These are phyloP conservation scores for Papilio machaon DNA, from an alignment of 1,140 invertebrate species.

Conservation along the genomic window DNA sequence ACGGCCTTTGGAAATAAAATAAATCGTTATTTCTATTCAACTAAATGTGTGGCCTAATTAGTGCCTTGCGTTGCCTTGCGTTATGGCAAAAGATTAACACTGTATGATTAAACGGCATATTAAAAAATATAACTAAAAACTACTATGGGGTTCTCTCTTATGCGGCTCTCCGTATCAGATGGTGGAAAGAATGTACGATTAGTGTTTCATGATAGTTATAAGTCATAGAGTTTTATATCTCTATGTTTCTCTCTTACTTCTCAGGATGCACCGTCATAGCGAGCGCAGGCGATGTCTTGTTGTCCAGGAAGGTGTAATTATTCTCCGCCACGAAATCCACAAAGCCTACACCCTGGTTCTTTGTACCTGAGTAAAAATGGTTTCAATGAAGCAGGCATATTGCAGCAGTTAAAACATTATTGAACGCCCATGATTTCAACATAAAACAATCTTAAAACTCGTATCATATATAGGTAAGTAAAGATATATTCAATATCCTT, in stretches of 20 bases:
- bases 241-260: conserved; percentile 54
- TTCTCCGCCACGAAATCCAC: conserved; percentile 72
- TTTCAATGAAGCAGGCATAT: background rate
- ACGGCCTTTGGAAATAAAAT: conserved; percentile 49
- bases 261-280: conserved; percentile 68
- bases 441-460: too few relatives aligned
- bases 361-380: conserved; percentile 53
- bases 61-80: too few relatives aligned
- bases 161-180: too few relatives aligned
- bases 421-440: too few relatives aligned
- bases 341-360: conserved; percentile 69
- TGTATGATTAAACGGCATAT: background rate
- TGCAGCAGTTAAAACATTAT: too few relatives aligned
- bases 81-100: too few relatives aligned
- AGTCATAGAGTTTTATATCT: too few relatives aligned
- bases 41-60: background rate
- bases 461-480: too few relatives aligned
- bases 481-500: conserved; percentile 41
- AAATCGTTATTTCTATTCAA: background rate
- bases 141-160: background rate
- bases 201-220: too few relatives aligned
- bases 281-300: conserved; percentile 53
- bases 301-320: conserved; percentile 59
- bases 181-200: too few relatives aligned
- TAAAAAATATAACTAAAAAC: background rate